Base-by-base conservation (phyloP, 2,113 vertebrate species). In the Recurvirostra avosetta region DNA sequence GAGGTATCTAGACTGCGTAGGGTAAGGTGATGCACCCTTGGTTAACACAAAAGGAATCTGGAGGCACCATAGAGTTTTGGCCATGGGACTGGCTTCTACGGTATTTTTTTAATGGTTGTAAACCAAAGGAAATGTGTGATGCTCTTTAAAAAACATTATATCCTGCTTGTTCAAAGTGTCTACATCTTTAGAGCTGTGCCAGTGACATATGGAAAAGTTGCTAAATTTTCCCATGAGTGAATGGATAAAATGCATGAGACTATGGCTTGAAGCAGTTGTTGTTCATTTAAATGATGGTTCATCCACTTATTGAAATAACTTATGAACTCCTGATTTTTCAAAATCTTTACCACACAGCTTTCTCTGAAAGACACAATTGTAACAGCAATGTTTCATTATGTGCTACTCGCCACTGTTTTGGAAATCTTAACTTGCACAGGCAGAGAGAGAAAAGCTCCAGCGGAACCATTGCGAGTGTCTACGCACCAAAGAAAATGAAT, bases 391-490 rank as follows among this genome's bases (percentile, higher is more conserved):
- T 50, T 88, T 84, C 30, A 20, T 53, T 78, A 15, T 12, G 15
- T 27, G 75, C 14, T 86, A 61, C 18, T 61, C 18, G 13, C 14
- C 76, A 12, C 17, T 49, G 8, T 67, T 80, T 80, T 58, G 29
- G 25, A 77, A 92, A 53, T 18, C n/a, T 81, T 66, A 73, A 77
- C 34, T 68, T 58, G 8, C 11, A 16, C 26, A 61, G 14, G 15
- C 27, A 87, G 36, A 71, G 11, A 71, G 11, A 5, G 2, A 79
- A 88, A 68, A 81, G 5, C 9, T 58, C 29, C 20, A 15, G 14
- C 45, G 6, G 15, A 92, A 66, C 6, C 0, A 0, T 41, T 59
- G 12, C 56, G 22, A 59, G 23, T n/a, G 7, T 29, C 55, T 75
- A 52, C 16, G 40, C 15, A 70, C 7, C 1, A 30, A 73, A 36